Base-by-base conservation (phyloP, 1,140 invertebrate species). In the Phenacoccus solenopsis region DNA sequence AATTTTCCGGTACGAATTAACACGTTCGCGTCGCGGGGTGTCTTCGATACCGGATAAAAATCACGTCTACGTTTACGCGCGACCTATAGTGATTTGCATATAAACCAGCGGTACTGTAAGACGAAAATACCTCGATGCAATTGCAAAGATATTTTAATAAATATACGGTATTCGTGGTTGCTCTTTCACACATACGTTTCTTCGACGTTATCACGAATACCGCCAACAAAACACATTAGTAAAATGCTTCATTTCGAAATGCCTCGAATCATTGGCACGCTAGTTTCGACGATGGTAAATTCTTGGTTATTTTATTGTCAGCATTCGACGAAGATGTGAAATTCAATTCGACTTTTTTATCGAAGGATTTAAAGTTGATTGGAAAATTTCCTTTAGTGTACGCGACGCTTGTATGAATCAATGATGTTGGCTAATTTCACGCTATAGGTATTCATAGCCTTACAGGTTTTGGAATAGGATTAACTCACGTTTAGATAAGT, bases 241-340 rank as follows among this genome's bases (percentile, higher is more conserved):
- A 49, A 49, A 49, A 49, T 49, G 38, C 38, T 49, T 49, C 38
- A 49, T 49, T 49, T 49, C 38, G 38, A 49, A 49, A 49, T 49
- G 38, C 38, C 38, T 49, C 38, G 38, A 49, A 49, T 49, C 38
- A 49, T 49, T 49, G 38, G 38, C 38, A n/a, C 38, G 38, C 38
- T 10, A 49, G 38, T 49, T 16, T 49, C 2, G 38, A 49, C 20
- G n/a, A n/a, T n/a, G n/a, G 12, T 49, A 49, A 49, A 49, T 49
- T 49, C 38, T 49, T 49, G 5, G 38, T 49, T 49, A 49, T 49
- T 49, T 49, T 49, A 49, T 49, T 49, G 38, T 49, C 38, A n/a
- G n/a, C n/a, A 49, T 49, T 49, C 38, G 30, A 13, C 13, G 13
- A 16, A 49, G 20, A 49, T 49, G n/a, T 49, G 38, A 49, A 49